These are phyloP conservation scores for Drosophila pseudoananassae DNA, from an alignment of 1,140 invertebrate species.

Conservation along the genomic window DNA sequence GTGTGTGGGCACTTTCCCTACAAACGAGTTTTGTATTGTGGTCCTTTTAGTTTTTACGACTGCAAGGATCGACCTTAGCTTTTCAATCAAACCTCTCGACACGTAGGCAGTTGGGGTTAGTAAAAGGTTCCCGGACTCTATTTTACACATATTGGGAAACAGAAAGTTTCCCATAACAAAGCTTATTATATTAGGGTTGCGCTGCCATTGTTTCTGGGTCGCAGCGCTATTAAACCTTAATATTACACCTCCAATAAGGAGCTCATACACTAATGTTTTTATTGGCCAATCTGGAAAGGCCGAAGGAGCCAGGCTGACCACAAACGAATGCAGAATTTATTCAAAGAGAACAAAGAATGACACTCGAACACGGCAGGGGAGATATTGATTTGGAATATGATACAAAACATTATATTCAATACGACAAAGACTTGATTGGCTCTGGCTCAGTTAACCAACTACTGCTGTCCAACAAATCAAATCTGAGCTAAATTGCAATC, in stretches of 20 bases:
- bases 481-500: constrained; percentile 39
- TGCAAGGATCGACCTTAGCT: constrained; percentile 32
- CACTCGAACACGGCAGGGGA: no score
- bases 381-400: background rate
- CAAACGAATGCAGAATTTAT: no score
- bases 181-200: constrained; percentile 47
- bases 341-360: no score
- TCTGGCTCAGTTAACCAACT: constrained; percentile 18
- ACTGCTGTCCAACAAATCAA: constrained; percentile 22
- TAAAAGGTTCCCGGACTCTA: constrained; percentile 3
- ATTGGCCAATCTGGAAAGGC: background rate
- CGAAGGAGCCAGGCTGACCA: no score
- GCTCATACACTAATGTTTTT: constrained; percentile 15
- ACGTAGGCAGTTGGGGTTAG: constrained; percentile 42
- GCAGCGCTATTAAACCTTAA: constrained; percentile 36
- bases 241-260: constrained; percentile 25
- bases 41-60: constrained; percentile 65
- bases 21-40: constrained; percentile 49
- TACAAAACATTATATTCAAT: background rate
- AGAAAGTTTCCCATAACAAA: constrained; percentile 61
- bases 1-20: constrained; percentile 56
- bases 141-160: constrained; percentile 1
- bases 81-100: constrained; percentile 60
- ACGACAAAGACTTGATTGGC: constrained; percentile 18
- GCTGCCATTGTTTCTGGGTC: constrained; percentile 2